Conservation (phyloP, 2,113 vertebrate species). For the Passer montanus region DNA sequence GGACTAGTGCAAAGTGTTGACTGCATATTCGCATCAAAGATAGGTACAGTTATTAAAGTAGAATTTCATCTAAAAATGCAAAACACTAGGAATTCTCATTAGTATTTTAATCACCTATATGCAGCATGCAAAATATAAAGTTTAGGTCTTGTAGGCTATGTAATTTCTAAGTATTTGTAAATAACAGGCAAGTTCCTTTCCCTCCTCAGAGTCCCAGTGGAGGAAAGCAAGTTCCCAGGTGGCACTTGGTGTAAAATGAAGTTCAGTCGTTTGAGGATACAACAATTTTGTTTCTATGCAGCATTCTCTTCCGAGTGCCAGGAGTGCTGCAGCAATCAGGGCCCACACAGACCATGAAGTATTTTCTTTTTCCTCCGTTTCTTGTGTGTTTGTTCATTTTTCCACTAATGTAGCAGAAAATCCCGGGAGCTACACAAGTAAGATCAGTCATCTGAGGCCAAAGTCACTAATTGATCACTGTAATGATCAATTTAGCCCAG, state of each 20-base stretch:
- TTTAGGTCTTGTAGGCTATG: neutral
- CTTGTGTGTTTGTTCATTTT: neutral
- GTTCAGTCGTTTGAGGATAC: neutral
- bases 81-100: neutral
- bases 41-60: neutral
- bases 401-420: neutral
- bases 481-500: neutral
- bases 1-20: neutral
- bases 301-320: neutral
- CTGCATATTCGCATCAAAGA: neutral
- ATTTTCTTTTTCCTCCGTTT: neutral
- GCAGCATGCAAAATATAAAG: neutral
- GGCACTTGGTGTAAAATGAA: neutral
- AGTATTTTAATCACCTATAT: neutral
- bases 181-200: neutral
- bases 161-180: neutral
- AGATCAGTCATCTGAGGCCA: neutral
- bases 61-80: neutral
- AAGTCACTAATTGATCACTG: neutral
- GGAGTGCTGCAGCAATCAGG: neutral
- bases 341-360: neutral
- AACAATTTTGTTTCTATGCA: neutral
- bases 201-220: neutral
- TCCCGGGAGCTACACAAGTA: neutral
- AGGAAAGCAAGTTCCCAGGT: neutral